A percentile compares a stretch with the other conserved stretches of the same genome.
Conservation (phyloP, 2,888 invertebrate species). For the Acleris holmiana region DNA sequence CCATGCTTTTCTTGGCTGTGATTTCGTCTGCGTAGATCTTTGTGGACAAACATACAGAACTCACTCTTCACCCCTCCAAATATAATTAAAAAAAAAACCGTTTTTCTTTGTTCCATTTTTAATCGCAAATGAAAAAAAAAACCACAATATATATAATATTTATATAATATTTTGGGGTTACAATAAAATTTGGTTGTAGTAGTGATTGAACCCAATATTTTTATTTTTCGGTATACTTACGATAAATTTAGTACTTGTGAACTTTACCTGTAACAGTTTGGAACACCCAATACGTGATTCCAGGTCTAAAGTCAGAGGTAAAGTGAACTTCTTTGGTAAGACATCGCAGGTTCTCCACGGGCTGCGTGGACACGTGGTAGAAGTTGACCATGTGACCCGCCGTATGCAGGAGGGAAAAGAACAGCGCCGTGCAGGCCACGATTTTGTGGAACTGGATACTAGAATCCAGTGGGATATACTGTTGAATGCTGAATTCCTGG, state of each 20-base stretch:
- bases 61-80: too few species aligned
- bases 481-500: constrained; percentile 94
- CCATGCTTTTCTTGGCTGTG: too few species aligned
- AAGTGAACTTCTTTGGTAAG: constrained; percentile 97
- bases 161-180: too few species aligned
- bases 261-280: constrained; percentile 94
- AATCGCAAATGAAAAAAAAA: too few species aligned
- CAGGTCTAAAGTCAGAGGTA: constrained; percentile 96
- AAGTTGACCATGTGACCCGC: constrained; percentile 98
- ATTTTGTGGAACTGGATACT: constrained; percentile 99
- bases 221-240: not conserved
- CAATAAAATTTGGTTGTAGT: too few species aligned
- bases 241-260: not conserved
- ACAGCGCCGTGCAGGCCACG: constrained; percentile 96
- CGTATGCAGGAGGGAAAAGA: constrained; percentile 96
- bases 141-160: too few species aligned
- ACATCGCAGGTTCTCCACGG: constrained; percentile 95
- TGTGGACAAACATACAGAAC: too few species aligned
- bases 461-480: constrained; percentile 96
- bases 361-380: constrained; percentile 98
- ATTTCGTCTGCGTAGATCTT: too few species aligned
- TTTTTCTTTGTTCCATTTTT: too few species aligned
- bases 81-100: too few species aligned
- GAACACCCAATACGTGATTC: constrained; percentile 97
- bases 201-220: too few species aligned